These are phyloP conservation scores for Holothuria scabra DNA, from an alignment of 53 echinoderm and acorn worm genomes.

Conservation along the genomic window DNA sequence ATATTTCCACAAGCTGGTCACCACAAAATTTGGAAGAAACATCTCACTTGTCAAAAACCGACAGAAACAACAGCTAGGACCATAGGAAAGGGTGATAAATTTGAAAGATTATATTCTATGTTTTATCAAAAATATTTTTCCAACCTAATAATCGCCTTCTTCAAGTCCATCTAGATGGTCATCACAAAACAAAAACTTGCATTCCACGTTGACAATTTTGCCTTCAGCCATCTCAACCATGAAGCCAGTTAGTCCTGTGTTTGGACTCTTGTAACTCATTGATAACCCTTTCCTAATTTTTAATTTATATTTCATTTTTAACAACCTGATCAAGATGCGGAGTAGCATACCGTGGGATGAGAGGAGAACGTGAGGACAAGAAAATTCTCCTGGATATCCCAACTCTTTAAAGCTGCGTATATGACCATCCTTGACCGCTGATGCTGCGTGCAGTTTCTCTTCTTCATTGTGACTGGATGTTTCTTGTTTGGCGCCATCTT, in stretches of 20 bases:
- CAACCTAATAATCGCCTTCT: not conserved
- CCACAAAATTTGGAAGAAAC: no score
- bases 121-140: no score
- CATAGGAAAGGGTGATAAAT: no score
- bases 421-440: not conserved
- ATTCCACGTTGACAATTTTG: not conserved
- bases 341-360: slow-evolving; percentile 55
- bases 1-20: no score
- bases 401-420: slow-evolving; percentile 8
- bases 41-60: no score
- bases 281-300: slow-evolving; percentile 43
- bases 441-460: not conserved
- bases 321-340: slow-evolving; percentile 45
- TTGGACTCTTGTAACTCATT: slow-evolving; percentile 50
- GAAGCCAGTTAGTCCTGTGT: slow-evolving; percentile 49
- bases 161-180: slow-evolving; percentile 1
- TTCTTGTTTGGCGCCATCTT: no score
- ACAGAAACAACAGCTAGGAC: no score
- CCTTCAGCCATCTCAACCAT: slow-evolving; percentile 39
- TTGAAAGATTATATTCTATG: no score
- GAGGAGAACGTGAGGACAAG: slow-evolving; percentile 45
- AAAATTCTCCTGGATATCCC: slow-evolving; percentile 16
- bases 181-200: slow-evolving; percentile 30
- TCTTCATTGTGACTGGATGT: no score
- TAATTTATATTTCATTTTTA: slow-evolving; percentile 29